Conservation (phyloP, 2,113 vertebrate species). For the Sus scrofa region DNA sequence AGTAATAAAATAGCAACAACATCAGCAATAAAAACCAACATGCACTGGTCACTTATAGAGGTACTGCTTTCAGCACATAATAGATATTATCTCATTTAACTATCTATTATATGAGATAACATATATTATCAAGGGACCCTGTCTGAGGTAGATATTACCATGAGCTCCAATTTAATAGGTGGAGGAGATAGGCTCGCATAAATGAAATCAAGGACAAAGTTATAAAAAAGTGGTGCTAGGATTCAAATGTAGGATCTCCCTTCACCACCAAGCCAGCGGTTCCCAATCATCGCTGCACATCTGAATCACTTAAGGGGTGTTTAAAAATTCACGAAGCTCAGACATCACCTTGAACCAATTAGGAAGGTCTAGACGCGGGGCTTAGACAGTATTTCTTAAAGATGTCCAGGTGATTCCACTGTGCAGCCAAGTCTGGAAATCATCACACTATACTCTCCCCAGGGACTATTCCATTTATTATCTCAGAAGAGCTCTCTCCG, state of each 20-base stretch:
- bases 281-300: rapidly evolving
- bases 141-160: not conserved
- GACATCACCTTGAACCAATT: not conserved
- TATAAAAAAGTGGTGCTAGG: not conserved
- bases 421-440: too few relatives aligned
- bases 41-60: not conserved
- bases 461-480: not conserved
- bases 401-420: not conserved
- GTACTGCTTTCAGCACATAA: not conserved
- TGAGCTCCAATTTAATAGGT: not conserved
- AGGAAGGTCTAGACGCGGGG: not conserved
- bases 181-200: not conserved
- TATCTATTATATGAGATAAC: too few relatives aligned
- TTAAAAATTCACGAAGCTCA: not conserved
- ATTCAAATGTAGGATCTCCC: not conserved
- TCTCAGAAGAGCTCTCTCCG: not conserved
- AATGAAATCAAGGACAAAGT: not conserved
- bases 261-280: not conserved
- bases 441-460: rapidly evolving
- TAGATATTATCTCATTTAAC: not conserved
- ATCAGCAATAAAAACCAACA: not conserved
- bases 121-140: not conserved
- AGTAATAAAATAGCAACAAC: not conserved
- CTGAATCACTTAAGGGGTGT: not conserved
- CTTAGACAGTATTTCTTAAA: not conserved